Evolutionary conservation across 2,797 vertebrate species (phyloP).

Genomic region (Chromis chromis): DNA sequence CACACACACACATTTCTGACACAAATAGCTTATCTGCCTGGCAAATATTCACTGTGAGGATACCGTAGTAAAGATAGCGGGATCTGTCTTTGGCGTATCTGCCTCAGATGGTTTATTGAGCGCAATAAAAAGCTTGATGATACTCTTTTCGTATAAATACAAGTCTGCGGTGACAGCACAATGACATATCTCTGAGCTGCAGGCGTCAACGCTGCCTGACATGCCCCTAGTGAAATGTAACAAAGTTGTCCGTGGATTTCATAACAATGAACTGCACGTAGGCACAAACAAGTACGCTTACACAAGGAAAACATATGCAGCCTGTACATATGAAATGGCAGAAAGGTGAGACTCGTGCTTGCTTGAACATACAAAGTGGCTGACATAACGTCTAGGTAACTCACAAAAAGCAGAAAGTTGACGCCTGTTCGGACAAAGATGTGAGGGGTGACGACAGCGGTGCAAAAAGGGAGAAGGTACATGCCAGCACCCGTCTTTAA

Average conservation of each 20-base stretch:
- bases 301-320: conserved; percentile 34
- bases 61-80: conserved; percentile 36
- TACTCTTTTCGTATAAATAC: conserved; percentile 66
- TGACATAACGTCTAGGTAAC: conserved; percentile 56
- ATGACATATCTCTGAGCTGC: conserved; percentile 60
- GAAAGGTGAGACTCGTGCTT: conserved; percentile 14
- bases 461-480: conserved; percentile 39
- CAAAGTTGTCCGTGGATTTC: conserved; percentile 47
- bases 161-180: conserved; percentile 50
- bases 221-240: conserved; percentile 52
- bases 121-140: conserved; percentile 65
- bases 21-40: conserved; percentile 52
- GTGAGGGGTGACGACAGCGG: conserved; percentile 44
- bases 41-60: conserved; percentile 47
- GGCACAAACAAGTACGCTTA: conserved; percentile 16
- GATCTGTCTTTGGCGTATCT: conserved; percentile 45
- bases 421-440: conserved; percentile 29
- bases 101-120: conserved; percentile 59
- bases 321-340: conserved; percentile 19
- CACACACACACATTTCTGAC: conserved; percentile 6
- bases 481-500: conserved; percentile 50
- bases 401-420: conserved; percentile 18
- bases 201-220: conserved; percentile 47
- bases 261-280: conserved; percentile 51
- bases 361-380: conserved; percentile 17